phyloP scores from a whole-genome alignment of 1,140 invertebrate genomes.

The Lepidostoma basale region DNA sequence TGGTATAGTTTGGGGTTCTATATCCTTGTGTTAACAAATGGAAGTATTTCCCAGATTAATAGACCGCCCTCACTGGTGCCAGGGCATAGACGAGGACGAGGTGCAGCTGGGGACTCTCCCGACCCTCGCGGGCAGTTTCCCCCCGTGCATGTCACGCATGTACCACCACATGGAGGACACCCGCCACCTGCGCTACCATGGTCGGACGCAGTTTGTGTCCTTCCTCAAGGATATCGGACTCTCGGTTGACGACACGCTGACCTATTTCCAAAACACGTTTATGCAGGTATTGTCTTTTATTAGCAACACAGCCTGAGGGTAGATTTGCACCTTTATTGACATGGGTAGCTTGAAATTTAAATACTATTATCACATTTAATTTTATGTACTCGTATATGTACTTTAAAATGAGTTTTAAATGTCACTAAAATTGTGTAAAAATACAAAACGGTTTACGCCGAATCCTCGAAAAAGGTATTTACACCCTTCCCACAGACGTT shows the following conservation, averaged over 20 bases:
- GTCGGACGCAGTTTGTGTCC: slow-evolving; percentile 24
- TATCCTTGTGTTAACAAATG: no score
- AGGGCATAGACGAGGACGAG: not conserved
- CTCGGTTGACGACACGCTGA: slow-evolving; percentile 17
- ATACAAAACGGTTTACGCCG: no score
- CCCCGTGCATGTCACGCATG: slow-evolving; percentile 35
- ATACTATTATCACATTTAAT: no score
- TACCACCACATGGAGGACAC: slow-evolving; percentile 18
- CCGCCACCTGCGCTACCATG: slow-evolving; percentile 28
- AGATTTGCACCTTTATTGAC: not conserved
- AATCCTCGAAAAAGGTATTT: no score
- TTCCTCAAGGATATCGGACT: slow-evolving; percentile 37
- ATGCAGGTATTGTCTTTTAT: slow-evolving; percentile 20
- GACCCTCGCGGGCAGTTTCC: slow-evolving; percentile 23
- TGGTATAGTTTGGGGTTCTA: no score
- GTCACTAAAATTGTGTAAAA: no score
- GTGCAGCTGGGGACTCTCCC: slow-evolving; percentile 1
- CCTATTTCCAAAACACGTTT: slow-evolving; percentile 33
- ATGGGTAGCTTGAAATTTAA: no score
- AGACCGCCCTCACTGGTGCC: not conserved
- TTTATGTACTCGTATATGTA: no score
- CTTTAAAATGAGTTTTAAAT: no score
- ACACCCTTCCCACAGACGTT: no score
- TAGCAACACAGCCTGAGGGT: not conserved
- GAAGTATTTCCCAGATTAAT: not conserved